Conservation (phyloP, 2,797 vertebrate genomes). For the Pygocentrus nattereri region DNA sequence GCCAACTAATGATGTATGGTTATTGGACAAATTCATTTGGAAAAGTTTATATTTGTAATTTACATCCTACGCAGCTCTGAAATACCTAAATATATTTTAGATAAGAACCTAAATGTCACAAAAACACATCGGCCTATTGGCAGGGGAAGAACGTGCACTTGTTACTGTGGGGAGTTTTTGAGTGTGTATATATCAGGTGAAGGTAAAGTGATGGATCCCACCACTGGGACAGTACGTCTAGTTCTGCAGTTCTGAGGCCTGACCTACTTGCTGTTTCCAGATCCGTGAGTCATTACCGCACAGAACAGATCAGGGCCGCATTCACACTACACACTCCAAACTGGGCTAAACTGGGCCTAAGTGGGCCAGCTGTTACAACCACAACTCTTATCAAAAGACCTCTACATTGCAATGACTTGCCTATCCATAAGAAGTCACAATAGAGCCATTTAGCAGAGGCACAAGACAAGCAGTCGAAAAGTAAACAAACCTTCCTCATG, state of each 20-base stretch:
- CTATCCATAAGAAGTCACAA: conserved; percentile 43
- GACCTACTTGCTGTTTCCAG: conserved; percentile 60
- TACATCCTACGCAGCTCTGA: no score
- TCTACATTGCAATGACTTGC: not conserved
- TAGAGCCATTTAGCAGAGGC: not conserved
- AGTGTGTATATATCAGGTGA: conserved; percentile 17
- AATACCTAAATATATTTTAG: no score
- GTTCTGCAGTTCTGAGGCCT: conserved; percentile 46
- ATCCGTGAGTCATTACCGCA: conserved; percentile 56
- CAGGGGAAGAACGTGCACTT: not conserved
- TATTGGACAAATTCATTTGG: no score
- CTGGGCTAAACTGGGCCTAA: conserved; percentile 59
- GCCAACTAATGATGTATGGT: no score
- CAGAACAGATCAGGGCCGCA: conserved; percentile 24
- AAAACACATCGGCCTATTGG: not conserved
- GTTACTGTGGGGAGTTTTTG: not conserved
- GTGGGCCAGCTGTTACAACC: conserved; percentile 53
- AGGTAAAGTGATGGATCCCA: conserved; percentile 34
- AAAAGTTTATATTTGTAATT: no score
- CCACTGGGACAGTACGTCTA: conserved; percentile 20
- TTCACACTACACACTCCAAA: conserved; percentile 42
- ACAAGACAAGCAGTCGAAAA: not conserved
- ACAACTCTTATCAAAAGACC: not conserved
- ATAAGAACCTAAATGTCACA: not conserved
- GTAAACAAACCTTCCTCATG: not conserved